Base-by-base conservation (phyloP, 2,888 invertebrate species). In the Meganola albula region DNA sequence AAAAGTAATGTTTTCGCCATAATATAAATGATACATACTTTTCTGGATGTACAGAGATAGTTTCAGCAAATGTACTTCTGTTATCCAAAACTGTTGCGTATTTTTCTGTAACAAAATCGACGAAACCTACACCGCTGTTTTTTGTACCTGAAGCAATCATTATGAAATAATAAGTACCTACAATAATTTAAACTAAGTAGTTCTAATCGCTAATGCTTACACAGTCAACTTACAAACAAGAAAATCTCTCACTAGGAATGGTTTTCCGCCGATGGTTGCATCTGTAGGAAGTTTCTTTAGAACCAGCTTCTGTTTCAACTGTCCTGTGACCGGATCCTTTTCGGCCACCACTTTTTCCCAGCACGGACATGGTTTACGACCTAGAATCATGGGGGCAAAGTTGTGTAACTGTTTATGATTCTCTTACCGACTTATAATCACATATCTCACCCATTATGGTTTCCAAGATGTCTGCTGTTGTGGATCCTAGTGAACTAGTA, bases 161-260 rank as follows among this genome's bases (percentile, higher is more conserved):
- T n/a, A n/a, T n/a, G n/a, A n/a, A 5, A 20, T 2, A 23, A 23
- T 3, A 24, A 23, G 6, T 5, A 6, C 16, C 4, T 5, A 16
- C 16, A 16, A 16, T 16, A 5, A 16, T 16, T 16, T 5, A 16
- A 16, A 16, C 6, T 5, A 16, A 16, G 4, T 16, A 16, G 16
- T 6, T 6, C 16, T 16, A 16, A 4, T 4, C 16, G 6, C 4
- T 16, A 6, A 4, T 5, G 16, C 16, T 16, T 6, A 4, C 16
- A 16, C 4, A 6, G 16, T 6, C 16, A n/a, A 20, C 87, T 75
- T 66, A 91, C 90, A 78, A 18, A 89, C 59, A 31, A 90, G 63
- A 46, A 90, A 90, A 49, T 89, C 88, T 30, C 87, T 73, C 7
- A 89, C 64, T 13, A 87, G 43, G 46, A 90, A 88, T 0, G 87